These are phyloP conservation scores for Thamnaconus septentrionalis DNA, from an alignment of 2,113 vertebrate species.

Conservation along the genomic window DNA sequence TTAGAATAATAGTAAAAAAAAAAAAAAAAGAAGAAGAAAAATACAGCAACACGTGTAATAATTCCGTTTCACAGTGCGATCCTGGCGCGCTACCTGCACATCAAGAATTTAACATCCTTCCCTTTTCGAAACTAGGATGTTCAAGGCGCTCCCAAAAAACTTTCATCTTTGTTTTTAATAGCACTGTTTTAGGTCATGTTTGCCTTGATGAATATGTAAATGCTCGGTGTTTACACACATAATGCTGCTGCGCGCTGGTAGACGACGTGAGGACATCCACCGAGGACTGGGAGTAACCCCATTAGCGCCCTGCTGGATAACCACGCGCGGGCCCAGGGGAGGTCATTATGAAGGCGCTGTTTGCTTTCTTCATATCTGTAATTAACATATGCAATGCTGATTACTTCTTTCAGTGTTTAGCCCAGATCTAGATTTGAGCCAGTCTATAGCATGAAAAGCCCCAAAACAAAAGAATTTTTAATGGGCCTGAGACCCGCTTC, in stretches of 20 bases:
- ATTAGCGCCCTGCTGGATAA: conserved; percentile 62
- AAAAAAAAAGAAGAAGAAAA: background rate
- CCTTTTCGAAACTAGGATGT: conserved; percentile 16
- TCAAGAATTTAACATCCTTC: background rate
- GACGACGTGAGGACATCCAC: conserved; percentile 44
- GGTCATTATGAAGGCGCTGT: conserved; percentile 70
- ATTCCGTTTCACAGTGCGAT: no score
- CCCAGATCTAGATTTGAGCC: conserved; percentile 48
- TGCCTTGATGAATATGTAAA: conserved; percentile 66
- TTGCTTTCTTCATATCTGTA: conserved; percentile 63
- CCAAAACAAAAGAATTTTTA: conserved; percentile 23
- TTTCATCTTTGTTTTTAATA: conserved; percentile 39
- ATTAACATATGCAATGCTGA: conserved; percentile 66
- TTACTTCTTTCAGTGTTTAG: conserved; percentile 57
- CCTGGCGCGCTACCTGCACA: background rate
- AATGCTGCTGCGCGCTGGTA: conserved; percentile 55
- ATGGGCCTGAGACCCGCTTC: background rate
- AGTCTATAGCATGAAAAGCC: background rate
- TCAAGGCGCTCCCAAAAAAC: conserved; percentile 36
- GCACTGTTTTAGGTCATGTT: conserved; percentile 65
- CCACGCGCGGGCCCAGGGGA: conserved; percentile 60
- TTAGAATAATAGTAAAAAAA: background rate
- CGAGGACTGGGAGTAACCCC: conserved; percentile 60
- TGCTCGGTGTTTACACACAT: conserved; percentile 62
- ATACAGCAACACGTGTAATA: no score